These are phyloP conservation scores for Sebastes umbrosus DNA, from an alignment of 2,797 vertebrate genomes.

Conservation along the genomic window DNA sequence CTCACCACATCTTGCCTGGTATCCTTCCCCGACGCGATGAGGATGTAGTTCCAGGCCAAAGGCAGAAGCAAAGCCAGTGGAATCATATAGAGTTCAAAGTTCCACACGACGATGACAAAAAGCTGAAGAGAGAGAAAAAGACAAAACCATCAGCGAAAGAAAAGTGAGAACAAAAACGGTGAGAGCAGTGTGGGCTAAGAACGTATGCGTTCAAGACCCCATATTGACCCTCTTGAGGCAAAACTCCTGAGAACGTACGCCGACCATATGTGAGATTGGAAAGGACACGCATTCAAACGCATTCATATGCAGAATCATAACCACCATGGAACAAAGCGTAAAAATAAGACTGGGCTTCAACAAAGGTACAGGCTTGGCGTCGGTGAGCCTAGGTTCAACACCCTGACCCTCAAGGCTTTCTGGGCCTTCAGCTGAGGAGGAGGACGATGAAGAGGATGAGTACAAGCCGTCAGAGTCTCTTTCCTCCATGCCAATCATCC, in stretches of 20 bases:
- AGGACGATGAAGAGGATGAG: conserved; percentile 49
- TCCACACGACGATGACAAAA: conserved; percentile 96
- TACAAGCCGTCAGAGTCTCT: conserved; percentile 63
- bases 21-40: conserved; percentile 94
- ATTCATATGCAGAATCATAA: conserved; percentile 71
- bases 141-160: conserved; percentile 23
- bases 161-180: conserved; percentile 38
- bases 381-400: conserved; percentile 40
- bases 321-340: conserved; percentile 33
- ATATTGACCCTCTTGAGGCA: conserved; percentile 23
- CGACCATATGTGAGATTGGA: conserved; percentile 47
- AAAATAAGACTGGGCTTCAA: conserved; percentile 40
- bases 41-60: conserved; percentile 95
- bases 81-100: conserved; percentile 99
- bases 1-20: conserved; percentile 94
- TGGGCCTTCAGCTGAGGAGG: conserved; percentile 47
- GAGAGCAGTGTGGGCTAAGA: conserved; percentile 2
- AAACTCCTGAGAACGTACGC: conserved; percentile 43
- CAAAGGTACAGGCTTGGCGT: conserved; percentile 56
- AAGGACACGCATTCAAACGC: conserved; percentile 30
- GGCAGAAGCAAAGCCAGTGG: conserved; percentile 91
- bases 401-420: conserved; percentile 60
- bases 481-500: conserved; percentile 76
- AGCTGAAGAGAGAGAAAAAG: conserved; percentile 81
- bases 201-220: conserved; percentile 28